Conservation (phyloP, 2,113 vertebrate species). For the Phalacrocorax carbo region DNA sequence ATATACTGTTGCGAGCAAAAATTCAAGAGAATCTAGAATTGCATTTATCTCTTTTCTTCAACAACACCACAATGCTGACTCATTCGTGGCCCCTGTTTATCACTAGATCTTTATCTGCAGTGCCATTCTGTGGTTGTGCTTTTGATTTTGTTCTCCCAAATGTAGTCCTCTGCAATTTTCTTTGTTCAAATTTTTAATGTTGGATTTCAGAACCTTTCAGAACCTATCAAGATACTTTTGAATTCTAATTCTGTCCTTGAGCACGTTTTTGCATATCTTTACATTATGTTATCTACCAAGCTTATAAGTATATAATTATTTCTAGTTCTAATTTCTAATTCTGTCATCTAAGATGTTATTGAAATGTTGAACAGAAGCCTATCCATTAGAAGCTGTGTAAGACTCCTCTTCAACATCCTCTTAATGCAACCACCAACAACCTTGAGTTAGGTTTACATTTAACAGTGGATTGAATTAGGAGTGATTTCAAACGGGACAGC, state of each 20-base stretch:
- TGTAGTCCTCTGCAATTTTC: rapidly evolving
- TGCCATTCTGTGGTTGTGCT: neutral
- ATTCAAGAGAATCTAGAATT: slow-evolving; percentile 21
- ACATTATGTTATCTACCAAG: neutral
- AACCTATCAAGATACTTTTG: neutral
- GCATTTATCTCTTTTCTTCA: neutral
- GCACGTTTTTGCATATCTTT: neutral
- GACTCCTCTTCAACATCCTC: neutral
- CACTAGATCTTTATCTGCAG: neutral
- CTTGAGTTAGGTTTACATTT: neutral
- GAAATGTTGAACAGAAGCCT: neutral
- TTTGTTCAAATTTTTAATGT: neutral
- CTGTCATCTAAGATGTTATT: neutral
- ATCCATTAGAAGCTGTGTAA: neutral
- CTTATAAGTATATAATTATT: neutral
- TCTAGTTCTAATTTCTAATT: neutral
- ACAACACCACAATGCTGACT: neutral
- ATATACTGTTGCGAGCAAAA: neutral
- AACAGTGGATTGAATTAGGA: neutral
- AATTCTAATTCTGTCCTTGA: neutral
- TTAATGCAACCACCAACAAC: neutral
- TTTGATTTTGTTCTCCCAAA: neutral
- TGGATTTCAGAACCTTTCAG: neutral
- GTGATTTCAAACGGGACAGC: neutral
- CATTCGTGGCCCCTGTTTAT: neutral